Evolutionary conservation across 2,888 invertebrate species (phyloP), one percentile per base, ranked within the genome.

Genomic region (Bombyx huttoni): DNA sequence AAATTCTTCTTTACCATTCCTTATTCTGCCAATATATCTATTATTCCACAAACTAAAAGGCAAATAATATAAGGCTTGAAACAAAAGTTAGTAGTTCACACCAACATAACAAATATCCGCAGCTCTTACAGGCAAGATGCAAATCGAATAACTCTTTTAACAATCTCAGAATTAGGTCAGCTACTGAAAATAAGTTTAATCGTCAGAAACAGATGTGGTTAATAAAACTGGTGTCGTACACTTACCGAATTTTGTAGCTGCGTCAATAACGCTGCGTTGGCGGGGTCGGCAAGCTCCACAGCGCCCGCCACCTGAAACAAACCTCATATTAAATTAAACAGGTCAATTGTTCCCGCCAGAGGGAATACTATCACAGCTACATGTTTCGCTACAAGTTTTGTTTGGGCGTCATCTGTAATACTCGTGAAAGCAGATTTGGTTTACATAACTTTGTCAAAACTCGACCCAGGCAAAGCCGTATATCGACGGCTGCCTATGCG

Each of bases 231-330:
- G 12, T 33, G 13, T 33, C 14, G 34, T 48, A 14, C 34, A 77
- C 82, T 81, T 68, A 86, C 86, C 46, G 80, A 70, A 60, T 79
- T 82, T 58, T 81, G 82, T 58, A 79, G 71, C 54, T 78, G 80
- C 46, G 80, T 76, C 60, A 83, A 67, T 57, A 81, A 62, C 54
- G 78, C 75, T 52, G 80, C 72, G 63, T 82, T 83, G 68, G 79
- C 78, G 51, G 79, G 78, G 60, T 81, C 82, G 46, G 81, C 67
- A 59, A 83, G 73, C 69, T 84, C 84, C 57, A 85, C 73, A 52
- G 83, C 81, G 53, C 75, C 81, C 52, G 82, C 76, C 70, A 87
- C 83, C 87, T 88, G 81, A 62, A 84, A 81, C 49, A 34, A 51
- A 60, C 57, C 65, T 63, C 65, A 55, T 63, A 70, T 62, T 73